Conservation (phyloP, 2,888 invertebrate species). For the Leistus spinibarbis region DNA sequence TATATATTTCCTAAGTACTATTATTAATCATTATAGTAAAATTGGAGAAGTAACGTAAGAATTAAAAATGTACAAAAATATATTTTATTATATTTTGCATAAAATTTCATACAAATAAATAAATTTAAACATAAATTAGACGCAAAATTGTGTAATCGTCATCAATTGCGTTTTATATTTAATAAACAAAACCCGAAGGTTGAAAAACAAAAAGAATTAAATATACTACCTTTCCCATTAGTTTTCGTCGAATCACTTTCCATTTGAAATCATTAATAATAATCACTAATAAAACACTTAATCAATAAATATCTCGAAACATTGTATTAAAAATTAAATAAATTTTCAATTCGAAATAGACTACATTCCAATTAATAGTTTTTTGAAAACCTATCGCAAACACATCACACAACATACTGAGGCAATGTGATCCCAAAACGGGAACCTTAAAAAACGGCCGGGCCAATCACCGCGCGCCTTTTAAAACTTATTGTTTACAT, state of each 20-base stretch:
- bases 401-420: conserved; percentile 29
- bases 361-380: conserved; percentile 19
- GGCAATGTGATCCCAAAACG: conserved; percentile 46
- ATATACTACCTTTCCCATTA: conserved; percentile 34
- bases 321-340: background rate
- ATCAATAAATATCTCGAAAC: conserved; percentile 10
- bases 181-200: conserved; percentile 24
- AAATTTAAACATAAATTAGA: background rate
- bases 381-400: conserved; percentile 14
- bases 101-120: too few species aligned
- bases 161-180: conserved; percentile 26
- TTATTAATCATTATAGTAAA: too few species aligned
- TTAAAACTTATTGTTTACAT: conserved; percentile 35
- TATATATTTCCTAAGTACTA: too few species aligned
- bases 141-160: background rate
- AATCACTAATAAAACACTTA: conserved; percentile 25
- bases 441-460: conserved; percentile 53
- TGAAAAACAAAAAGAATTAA: conserved; percentile 24
- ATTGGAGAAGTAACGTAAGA: too few species aligned
- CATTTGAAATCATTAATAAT: conserved; percentile 34
- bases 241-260: conserved; percentile 35
- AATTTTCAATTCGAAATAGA: background rate
- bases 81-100: too few species aligned
- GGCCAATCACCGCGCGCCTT: conserved; percentile 48
- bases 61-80: too few species aligned